phyloP scores from a whole-genome alignment of 1,140 invertebrate species.

The Sycophaga agraensis region DNA sequence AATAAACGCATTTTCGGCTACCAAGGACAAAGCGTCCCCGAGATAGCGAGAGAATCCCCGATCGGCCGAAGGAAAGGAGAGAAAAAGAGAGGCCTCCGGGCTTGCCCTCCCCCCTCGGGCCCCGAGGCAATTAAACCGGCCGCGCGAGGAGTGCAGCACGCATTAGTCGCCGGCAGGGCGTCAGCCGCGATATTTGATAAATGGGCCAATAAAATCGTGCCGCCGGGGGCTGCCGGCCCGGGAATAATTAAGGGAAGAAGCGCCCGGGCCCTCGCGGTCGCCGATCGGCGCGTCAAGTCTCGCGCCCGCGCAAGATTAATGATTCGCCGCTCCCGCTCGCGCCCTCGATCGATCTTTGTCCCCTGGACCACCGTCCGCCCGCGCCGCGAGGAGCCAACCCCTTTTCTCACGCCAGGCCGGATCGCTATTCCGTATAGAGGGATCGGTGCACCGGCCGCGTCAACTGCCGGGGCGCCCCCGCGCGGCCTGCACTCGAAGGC shows the following conservation, averaged over 20 bases:
- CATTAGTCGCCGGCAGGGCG: background rate
- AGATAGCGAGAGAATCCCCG: too few relatives aligned
- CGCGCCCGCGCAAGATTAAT: conserved; percentile 38
- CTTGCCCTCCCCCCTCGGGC: too few relatives aligned
- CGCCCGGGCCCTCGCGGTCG: background rate
- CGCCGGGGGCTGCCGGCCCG: background rate
- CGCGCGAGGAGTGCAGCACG: too few relatives aligned
- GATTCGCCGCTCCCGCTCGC: conserved; percentile 25
- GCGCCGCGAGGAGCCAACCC: conserved; percentile 33
- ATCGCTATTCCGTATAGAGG: conserved; percentile 18
- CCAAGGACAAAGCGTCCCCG: too few relatives aligned
- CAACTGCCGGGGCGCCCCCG: too few relatives aligned
- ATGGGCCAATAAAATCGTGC: conserved; percentile 26
- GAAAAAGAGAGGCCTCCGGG: too few relatives aligned
- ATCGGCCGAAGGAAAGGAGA: too few relatives aligned
- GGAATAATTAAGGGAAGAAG: conserved; percentile 27
- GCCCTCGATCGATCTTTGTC: conserved; percentile 11
- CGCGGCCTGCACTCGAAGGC: too few relatives aligned
- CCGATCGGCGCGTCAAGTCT: conserved; percentile 24
- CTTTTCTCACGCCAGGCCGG: conserved; percentile 39
- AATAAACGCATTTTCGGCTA: too few relatives aligned
- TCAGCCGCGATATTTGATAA: conserved; percentile 30
- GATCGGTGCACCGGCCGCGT: too few relatives aligned
- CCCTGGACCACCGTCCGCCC: too few relatives aligned
- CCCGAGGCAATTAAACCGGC: too few relatives aligned